Percentiles rank a stretch among this genome's conserved stretches.
Evolutionary conservation across 1,140 invertebrate genomes (phyloP).

Genomic region (Elysia chlorotica): DNA sequence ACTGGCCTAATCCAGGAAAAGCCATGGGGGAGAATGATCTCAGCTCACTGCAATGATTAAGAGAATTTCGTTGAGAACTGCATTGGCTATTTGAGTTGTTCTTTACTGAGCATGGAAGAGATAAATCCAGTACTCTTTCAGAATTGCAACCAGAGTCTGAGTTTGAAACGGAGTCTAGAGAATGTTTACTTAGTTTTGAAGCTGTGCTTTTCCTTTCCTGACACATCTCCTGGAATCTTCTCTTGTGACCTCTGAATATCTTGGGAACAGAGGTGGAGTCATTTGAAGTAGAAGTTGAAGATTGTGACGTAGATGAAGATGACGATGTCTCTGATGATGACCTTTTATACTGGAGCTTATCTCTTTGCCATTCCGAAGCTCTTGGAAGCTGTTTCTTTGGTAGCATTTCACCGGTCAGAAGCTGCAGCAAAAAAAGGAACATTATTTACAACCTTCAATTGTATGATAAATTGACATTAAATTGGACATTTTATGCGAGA

Average conservation of each 20-base stretch:
- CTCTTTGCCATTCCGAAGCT: background rate
- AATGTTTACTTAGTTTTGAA: no score
- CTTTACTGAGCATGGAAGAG: background rate
- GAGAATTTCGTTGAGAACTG: background rate
- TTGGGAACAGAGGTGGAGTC: background rate
- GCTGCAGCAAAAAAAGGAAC: no score
- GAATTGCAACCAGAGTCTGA: background rate
- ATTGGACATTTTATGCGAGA: background rate
- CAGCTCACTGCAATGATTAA: background rate
- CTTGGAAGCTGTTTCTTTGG: background rate
- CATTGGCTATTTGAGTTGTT: background rate
- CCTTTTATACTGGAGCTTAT: background rate
- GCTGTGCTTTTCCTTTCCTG: background rate
- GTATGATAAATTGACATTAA: background rate
- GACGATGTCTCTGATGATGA: background rate
- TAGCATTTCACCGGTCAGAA: background rate
- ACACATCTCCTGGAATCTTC: constrained; percentile 21
- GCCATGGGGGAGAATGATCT: background rate
- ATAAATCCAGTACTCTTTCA: constrained; percentile 11
- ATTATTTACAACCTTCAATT: no score
- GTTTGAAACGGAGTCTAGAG: background rate
- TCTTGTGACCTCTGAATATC: constrained; percentile 21
- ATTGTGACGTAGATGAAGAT: background rate
- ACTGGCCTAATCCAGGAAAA: constrained; percentile 1
- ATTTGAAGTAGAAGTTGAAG: background rate